phyloP scores from a whole-genome alignment of 2,113 vertebrate genomes.

The Chamaea fasciata region DNA sequence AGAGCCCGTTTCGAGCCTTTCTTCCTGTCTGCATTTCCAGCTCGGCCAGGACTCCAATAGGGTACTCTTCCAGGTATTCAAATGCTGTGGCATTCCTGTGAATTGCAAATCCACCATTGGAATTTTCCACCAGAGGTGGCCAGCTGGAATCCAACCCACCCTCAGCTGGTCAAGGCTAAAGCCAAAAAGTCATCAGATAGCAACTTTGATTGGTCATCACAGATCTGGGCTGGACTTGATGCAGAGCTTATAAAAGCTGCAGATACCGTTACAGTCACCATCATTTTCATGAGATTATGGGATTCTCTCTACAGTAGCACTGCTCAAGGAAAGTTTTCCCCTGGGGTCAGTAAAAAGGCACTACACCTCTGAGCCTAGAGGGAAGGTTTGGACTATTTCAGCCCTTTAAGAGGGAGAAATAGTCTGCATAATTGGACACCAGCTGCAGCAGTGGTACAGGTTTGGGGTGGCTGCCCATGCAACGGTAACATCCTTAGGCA shows the following conservation, averaged over 20 bases:
- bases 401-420: not conserved
- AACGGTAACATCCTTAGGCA: accelerated
- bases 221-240: not conserved
- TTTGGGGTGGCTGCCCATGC: not conserved
- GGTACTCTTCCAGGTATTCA: conserved; percentile 91
- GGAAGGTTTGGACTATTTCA: not conserved
- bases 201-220: not conserved
- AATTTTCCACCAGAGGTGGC: not conserved
- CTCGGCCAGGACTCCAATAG: conserved; percentile 81
- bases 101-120: not conserved
- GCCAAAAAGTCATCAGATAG: not conserved
- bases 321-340: not conserved
- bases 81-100: conserved; percentile 71
- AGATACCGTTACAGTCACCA: not conserved
- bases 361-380: not conserved
- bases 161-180: not conserved
- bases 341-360: not conserved
- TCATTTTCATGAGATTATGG: not conserved
- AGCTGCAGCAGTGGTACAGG: not conserved
- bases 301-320: not conserved
- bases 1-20: conserved; percentile 73
- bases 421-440: not conserved
- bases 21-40: conserved; percentile 82
- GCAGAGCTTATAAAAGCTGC: not conserved
- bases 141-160: not conserved